Conservation (phyloP, 2,113 vertebrate genomes). For the Paraplagusia blochii region DNA sequence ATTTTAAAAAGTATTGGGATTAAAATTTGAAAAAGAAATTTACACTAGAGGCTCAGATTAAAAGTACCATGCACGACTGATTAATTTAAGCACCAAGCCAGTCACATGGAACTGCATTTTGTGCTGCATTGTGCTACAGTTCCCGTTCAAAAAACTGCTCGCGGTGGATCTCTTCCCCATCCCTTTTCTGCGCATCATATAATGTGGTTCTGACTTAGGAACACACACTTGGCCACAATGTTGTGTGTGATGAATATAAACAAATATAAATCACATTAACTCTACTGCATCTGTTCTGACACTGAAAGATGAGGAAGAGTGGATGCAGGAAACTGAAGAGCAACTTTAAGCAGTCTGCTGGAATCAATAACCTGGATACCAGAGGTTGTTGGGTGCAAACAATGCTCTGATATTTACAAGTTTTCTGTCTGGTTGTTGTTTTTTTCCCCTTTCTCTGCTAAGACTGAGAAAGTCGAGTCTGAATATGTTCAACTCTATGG, state of each 20-base stretch:
- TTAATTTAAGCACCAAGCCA: no score
- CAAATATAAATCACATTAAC: constrained; percentile 1
- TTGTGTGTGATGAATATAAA: no score
- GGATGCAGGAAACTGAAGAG: constrained; percentile 31
- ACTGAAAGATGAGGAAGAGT: constrained; percentile 13
- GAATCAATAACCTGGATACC: constrained; percentile 50
- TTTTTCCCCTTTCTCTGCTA: background rate
- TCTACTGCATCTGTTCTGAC: constrained; percentile 7
- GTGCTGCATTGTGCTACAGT: no score
- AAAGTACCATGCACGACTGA: no score
- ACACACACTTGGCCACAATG: no score
- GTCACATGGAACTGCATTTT: no score
- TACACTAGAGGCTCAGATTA: no score
- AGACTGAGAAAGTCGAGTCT: background rate
- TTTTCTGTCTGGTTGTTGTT: background rate
- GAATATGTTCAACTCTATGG: background rate
- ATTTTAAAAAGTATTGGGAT: no score
- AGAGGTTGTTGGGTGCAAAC: constrained; percentile 14
- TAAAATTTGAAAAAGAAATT: no score
- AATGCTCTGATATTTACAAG: constrained; percentile 13
- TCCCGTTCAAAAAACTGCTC: background rate
- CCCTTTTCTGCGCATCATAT: background rate
- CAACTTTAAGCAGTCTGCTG: constrained; percentile 44
- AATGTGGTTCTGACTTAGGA: background rate
- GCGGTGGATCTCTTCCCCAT: background rate